These are phyloP conservation scores for Ornithorhynchus anatinus DNA, from an alignment of 2,113 vertebrate genomes.

Conservation along the genomic window DNA sequence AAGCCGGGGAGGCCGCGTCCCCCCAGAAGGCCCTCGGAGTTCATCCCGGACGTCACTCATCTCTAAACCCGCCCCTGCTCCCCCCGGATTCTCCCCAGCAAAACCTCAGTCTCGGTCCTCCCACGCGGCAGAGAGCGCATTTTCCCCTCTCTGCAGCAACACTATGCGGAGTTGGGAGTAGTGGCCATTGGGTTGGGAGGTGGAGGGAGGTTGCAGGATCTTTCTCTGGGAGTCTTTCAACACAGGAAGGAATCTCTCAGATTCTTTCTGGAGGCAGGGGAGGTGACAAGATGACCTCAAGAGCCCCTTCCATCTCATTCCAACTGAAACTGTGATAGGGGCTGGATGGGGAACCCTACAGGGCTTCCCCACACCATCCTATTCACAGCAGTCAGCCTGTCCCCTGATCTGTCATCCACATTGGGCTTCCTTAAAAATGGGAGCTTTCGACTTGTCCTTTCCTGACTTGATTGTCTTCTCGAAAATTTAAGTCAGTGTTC, in stretches of 20 bases:
- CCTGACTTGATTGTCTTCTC: neutral
- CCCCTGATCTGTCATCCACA: neutral
- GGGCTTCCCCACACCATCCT: neutral
- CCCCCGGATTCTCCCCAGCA: neutral
- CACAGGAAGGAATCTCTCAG: neutral
- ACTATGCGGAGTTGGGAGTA: too few relatives aligned
- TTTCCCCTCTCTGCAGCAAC: too few relatives aligned
- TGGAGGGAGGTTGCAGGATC: too few relatives aligned
- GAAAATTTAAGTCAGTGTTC: neutral
- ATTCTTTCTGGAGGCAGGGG: neutral
- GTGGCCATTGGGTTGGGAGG: too few relatives aligned
- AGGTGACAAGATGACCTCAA: neutral
- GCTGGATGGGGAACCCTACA: too few relatives aligned
- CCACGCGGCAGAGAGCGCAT: too few relatives aligned
- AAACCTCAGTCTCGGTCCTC: neutral
- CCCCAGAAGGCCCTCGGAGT: neutral
- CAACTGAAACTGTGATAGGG: too few relatives aligned
- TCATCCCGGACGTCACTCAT: neutral
- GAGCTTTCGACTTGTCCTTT: neutral
- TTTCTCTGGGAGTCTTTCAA: neutral
- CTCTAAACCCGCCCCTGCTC: neutral
- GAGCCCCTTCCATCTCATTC: too few relatives aligned
- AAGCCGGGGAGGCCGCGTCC: accelerated
- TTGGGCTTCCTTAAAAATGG: too few relatives aligned
- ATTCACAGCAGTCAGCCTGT: neutral